A percentile compares a stretch with the other conserved stretches of the same genome.
Evolutionary conservation across 2,797 vertebrate genomes (phyloP).

Genomic region (Arctocebus calabarensis): DNA sequence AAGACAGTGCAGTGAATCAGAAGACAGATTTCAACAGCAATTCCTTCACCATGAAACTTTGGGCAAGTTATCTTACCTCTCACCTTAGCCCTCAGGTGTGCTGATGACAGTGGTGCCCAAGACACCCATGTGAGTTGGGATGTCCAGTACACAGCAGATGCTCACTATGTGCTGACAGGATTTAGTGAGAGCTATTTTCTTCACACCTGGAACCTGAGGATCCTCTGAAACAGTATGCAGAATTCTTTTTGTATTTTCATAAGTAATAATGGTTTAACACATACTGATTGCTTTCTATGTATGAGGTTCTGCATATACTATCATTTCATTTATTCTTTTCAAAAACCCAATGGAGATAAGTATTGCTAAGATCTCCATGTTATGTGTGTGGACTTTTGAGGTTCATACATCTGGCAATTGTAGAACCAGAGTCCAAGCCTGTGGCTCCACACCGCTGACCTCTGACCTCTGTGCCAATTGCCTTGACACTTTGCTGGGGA

Average conservation of each 20-base stretch:
- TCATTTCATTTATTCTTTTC: background rate
- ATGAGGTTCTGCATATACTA: background rate
- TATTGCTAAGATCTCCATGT: background rate
- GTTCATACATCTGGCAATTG: background rate
- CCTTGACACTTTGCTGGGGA: background rate
- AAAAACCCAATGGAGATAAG: background rate
- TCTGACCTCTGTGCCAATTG: background rate
- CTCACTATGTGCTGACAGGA: background rate
- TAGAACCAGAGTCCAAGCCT: background rate
- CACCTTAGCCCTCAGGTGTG: background rate
- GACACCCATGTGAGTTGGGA: no score
- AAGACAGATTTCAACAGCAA: background rate
- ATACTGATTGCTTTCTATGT: background rate
- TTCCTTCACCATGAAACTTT: background rate
- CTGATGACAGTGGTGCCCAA: background rate
- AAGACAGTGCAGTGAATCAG: background rate
- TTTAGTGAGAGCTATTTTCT: background rate
- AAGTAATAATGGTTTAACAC: background rate
- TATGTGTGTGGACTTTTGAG: background rate
- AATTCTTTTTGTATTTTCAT: constrained; percentile 10
- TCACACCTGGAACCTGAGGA: background rate
- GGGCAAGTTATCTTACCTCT: background rate
- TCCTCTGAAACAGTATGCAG: background rate
- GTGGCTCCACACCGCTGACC: background rate
- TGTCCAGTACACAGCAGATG: background rate